A percentile compares a stretch with the other conserved stretches of the same genome.
Evolutionary conservation across 2,113 vertebrate species (phyloP).

Genomic region (Heterochromis multidens): DNA sequence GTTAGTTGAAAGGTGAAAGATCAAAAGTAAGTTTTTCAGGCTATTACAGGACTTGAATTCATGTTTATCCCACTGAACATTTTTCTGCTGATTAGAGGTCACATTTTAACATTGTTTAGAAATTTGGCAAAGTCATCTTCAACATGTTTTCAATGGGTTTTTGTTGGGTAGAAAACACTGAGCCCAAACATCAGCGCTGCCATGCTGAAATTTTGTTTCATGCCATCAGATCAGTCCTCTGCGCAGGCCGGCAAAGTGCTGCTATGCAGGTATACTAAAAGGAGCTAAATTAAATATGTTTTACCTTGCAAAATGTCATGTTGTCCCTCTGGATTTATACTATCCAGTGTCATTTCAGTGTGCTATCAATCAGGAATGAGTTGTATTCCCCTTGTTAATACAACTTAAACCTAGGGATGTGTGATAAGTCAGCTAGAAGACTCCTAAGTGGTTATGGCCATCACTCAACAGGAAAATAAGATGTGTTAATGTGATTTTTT

Average conservation of each 20-base stretch:
- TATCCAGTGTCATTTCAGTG: not conserved
- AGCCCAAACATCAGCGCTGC: not conserved
- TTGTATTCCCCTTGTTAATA: not conserved
- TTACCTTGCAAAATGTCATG: not conserved
- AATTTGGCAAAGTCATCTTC: not conserved
- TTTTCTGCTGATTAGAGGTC: not conserved
- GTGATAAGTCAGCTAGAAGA: not conserved
- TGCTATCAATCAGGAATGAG: not conserved
- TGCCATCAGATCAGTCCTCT: not conserved
- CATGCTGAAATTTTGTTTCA: not conserved
- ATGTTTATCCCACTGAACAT: not conserved
- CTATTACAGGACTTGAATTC: not conserved
- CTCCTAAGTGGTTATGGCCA: not conserved
- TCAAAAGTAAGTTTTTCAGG: not conserved
- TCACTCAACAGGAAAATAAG: not conserved
- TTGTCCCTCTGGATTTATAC: not conserved
- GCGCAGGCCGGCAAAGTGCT: not conserved
- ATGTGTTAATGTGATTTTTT: not conserved
- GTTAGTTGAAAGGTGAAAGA: not conserved
- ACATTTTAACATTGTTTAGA: not conserved
- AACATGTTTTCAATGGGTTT: not conserved
- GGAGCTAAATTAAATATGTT: not conserved
- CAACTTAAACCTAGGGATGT: not conserved
- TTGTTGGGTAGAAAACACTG: not conserved
- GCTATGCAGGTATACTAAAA: not conserved